Conservation (phyloP, 2,797 vertebrate species). For the Odontamblyopus lacepedii region DNA sequence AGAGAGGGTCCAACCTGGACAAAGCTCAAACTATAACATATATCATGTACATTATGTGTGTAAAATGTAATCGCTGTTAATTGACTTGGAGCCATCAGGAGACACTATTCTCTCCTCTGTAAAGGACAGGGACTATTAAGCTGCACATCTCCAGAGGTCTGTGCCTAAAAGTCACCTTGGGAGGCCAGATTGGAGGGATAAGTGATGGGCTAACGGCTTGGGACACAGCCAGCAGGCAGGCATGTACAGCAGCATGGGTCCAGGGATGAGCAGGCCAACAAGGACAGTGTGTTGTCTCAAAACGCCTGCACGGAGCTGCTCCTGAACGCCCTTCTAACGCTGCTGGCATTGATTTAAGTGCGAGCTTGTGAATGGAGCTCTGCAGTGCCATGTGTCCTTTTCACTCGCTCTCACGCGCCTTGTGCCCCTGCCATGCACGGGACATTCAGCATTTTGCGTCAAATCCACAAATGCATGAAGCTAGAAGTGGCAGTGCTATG, state of each 20-base stretch:
- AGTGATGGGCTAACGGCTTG: slow-evolving; percentile 68
- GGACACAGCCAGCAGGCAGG: slow-evolving; percentile 44
- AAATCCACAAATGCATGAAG: slow-evolving; percentile 21
- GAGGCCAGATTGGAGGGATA: slow-evolving; percentile 69
- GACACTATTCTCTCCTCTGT: slow-evolving; percentile 39
- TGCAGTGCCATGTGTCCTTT: slow-evolving; percentile 62
- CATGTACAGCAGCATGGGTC: slow-evolving; percentile 27
- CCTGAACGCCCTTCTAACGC: slow-evolving; percentile 58
- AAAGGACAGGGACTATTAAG: slow-evolving; percentile 39
- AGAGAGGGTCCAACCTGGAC: neutral
- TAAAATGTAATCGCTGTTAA: slow-evolving; percentile 24
- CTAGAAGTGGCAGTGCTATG: slow-evolving; percentile 22
- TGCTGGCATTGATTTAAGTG: slow-evolving; percentile 47
- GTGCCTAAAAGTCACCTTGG: slow-evolving; percentile 79
- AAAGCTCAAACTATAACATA: neutral
- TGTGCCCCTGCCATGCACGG: slow-evolving; percentile 45
- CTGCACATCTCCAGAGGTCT: slow-evolving; percentile 51
- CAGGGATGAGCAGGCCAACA: slow-evolving; percentile 39
- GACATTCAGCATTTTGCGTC: slow-evolving; percentile 52
- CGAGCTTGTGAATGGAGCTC: slow-evolving; percentile 52
- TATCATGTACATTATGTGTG: neutral
- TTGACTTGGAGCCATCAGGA: slow-evolving; percentile 13
- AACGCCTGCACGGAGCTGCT: slow-evolving; percentile 39
- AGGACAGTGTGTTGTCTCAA: slow-evolving; percentile 60
- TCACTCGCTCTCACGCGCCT: slow-evolving; percentile 38